Base-by-base conservation (phyloP, 2,888 invertebrate species). In the Idaea straminata region DNA sequence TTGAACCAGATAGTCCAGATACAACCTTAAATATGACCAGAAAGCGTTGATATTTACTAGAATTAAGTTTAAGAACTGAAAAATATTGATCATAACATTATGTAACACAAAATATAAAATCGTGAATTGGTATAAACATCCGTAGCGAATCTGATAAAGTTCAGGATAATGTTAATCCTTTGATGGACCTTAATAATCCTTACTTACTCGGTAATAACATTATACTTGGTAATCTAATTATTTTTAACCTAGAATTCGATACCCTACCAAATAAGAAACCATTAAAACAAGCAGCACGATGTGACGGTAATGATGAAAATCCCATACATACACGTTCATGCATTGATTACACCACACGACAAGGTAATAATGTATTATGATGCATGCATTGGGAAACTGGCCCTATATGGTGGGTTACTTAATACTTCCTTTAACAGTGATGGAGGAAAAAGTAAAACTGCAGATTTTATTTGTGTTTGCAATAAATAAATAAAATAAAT, bases 321-420 rank as follows among this genome's bases (percentile, higher is more conserved):
- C 65, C 58, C 59, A 59, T 63, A 62, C 38, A 60, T 59, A 62
- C 63, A 36, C 66, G 62, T 67, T 66, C 66, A 67, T 47, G 47
- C 47, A 47, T 47, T 47, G 47, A 47, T 47, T 47, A 47, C 47
- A 47, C 47, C 47, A 47, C 69, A 66, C 63, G 66, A 61, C 61
- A 47, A 65, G 59, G 15, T 59, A 57, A 62, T 73, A 77, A 76
- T 76, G 74, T 73, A 77, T 79, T 77, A 74, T 81, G 75, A 78
- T 81, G 74, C 78, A 83, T 83, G 75, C 75, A 77, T 77, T 81
- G 78, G 63, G 78, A 71, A 81, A 80, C 73, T 65, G 68, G 60
- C 63, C 80, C 80, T 76, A 80, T 81, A 83, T 74, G 81, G 82
- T 65, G 67, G 65, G 72, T 70, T 71, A 71, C 71, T 63, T 64